Percentiles rank a stretch among this genome's conserved stretches.
Evolutionary conservation across 2,113 vertebrate species (phyloP).

Genomic region (Mellivora capensis): DNA sequence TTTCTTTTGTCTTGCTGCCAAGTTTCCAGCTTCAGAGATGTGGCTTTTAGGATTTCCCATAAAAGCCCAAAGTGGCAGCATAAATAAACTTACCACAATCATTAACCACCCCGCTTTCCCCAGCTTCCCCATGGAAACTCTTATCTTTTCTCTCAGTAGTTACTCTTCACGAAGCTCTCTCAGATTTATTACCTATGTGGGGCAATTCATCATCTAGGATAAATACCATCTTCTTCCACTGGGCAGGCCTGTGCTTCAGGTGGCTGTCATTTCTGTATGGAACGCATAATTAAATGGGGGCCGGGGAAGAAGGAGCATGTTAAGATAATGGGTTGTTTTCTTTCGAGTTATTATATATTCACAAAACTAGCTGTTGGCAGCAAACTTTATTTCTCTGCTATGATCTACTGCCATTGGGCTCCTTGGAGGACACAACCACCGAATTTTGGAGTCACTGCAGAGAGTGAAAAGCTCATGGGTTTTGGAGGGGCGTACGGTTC

Average conservation of each 20-base stretch:
- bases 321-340: constrained; percentile 16
- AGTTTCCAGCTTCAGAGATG: constrained; percentile 72
- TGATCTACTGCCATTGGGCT: not conserved
- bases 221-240: not conserved
- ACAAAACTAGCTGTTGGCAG: not conserved
- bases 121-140: constrained; percentile 50
- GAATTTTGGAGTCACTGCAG: not conserved
- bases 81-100: constrained; percentile 63
- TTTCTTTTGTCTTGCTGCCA: constrained; percentile 73
- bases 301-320: not conserved
- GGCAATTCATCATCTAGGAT: constrained; percentile 15
- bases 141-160: constrained; percentile 60
- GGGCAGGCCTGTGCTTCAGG: not conserved
- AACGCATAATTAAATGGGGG: constrained; percentile 29
- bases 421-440: not conserved
- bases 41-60: constrained; percentile 77
- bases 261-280: not conserved
- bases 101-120: constrained; percentile 29
- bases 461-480: not conserved
- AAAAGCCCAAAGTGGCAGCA: constrained; percentile 64
- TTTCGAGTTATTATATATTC: constrained; percentile 30
- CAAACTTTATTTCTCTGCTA: constrained; percentile 14
- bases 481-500: not conserved
- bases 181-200: constrained; percentile 24
- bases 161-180: not conserved